Conservation (phyloP, 2,113 vertebrate species). For the Leptosomus discolor region DNA sequence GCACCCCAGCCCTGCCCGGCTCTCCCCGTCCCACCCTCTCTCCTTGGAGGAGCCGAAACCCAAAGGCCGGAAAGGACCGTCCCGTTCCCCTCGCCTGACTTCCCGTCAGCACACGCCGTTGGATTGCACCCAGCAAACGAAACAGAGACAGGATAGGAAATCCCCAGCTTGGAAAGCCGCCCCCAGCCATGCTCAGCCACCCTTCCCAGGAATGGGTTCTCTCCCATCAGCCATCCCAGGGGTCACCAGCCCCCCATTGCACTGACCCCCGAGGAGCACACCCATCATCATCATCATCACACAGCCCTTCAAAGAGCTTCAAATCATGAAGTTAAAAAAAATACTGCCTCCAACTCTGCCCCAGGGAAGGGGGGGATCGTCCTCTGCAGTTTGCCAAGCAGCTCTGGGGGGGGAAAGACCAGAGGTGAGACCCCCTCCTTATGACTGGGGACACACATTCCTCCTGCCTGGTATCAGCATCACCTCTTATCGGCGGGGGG, state of each 20-base stretch:
- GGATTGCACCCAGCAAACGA: not conserved
- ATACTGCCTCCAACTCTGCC: not conserved
- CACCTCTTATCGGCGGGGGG: rapidly evolving
- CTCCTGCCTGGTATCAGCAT: not conserved
- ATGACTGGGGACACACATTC: rapidly evolving
- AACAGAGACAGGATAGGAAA: slow-evolving; percentile 14
- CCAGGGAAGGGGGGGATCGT: not conserved
- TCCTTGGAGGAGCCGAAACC: slow-evolving; percentile 4
- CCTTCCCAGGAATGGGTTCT: not conserved
- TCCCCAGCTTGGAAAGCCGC: not conserved
- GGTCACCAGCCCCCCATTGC: not conserved
- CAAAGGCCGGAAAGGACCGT: slow-evolving; percentile 46
- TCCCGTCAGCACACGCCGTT: slow-evolving; percentile 20
- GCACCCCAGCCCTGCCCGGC: not conserved
- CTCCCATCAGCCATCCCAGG: rapidly evolving
- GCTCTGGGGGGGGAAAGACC: not conserved
- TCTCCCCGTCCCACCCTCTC: slow-evolving; percentile 33
- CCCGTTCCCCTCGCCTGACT: slow-evolving; percentile 38
- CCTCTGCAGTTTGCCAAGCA: not conserved
- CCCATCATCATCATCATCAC: not conserved
- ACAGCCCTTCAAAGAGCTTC: not conserved
- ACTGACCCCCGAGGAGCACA: rapidly evolving
- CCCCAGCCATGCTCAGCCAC: not conserved
- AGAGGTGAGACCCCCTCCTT: not conserved
- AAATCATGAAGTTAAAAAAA: rapidly evolving